Base-by-base conservation (phyloP, 30 jellyfish, hydroid and myxozoan species). In the Nemopilema nomurai region DNA sequence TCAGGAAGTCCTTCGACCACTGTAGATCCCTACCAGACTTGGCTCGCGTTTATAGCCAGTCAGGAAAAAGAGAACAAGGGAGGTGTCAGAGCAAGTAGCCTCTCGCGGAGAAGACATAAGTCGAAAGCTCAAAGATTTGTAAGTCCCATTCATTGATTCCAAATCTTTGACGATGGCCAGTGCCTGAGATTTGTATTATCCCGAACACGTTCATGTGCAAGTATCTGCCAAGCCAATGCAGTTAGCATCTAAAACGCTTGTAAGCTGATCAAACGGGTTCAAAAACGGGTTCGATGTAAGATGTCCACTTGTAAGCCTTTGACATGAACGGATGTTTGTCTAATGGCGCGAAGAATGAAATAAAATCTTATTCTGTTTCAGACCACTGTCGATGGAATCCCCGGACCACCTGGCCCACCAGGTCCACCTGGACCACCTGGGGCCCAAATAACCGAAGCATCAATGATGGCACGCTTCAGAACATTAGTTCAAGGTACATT, bases 321-420 rank as follows among this genome's bases (percentile, higher is more conserved):
- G n/a, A n/a, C n/a, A n/a, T n/a, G n/a, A n/a, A n/a, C n/a, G n/a
- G n/a, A n/a, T n/a, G n/a, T n/a, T n/a, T n/a, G n/a, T n/a, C n/a
- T n/a, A n/a, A n/a, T n/a, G n/a, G n/a, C n/a, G n/a, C n/a, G n/a
- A n/a, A n/a, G n/a, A n/a, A n/a, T n/a, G 26, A 8, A 1, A 25
- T 63, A 28, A 69, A 4, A 17, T 30, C 32, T 30, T 63, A 24
- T 67, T 67, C 41, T n/a, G n/a, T 52, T 53, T 4, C 75, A 91
- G 96, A 49, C 90, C 27, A 53, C 85, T 1, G 92, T 85, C 17
- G 96, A 86, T 74, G 98, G 98, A n/a, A 69, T 81, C n/a, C 96
- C 95, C 19, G 98, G 98, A 64, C 98, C 98, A 4, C 98, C 98
- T 1, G 98, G 98, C 19, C 98, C 98, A 4, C 95, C 96, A 0